Evolutionary conservation across 2,797 vertebrate genomes (phyloP).

Genomic region (Melanotaenia nigrans): DNA sequence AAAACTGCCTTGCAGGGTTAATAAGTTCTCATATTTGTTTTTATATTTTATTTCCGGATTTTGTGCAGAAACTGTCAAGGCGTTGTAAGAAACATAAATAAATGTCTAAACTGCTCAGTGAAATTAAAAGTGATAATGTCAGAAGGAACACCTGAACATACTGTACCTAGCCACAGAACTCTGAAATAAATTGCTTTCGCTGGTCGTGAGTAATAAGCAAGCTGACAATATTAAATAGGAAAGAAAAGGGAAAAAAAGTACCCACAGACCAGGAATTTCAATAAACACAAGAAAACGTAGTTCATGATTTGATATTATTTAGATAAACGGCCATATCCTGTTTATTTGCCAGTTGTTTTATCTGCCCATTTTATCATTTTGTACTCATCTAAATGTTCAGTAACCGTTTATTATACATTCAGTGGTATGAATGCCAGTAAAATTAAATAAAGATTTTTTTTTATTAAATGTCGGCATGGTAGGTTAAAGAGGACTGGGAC

Average conservation of each 20-base stretch:
- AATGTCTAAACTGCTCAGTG: neutral
- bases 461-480: neutral
- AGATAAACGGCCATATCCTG: neutral
- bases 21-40: neutral
- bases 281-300: neutral
- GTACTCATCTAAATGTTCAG: neutral
- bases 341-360: neutral
- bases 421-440: neutral
- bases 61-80: neutral
- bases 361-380: neutral
- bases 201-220: neutral
- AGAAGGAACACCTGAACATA: neutral
- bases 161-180: neutral
- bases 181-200: neutral
- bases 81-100: no score
- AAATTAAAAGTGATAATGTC: neutral
- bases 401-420: neutral
- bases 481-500: neutral
- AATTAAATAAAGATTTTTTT: neutral
- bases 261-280: neutral
- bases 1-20: no score
- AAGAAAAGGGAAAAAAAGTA: neutral
- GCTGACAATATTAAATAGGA: neutral
- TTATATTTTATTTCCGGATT: neutral
- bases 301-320: neutral